Conservation (phyloP, 2,113 vertebrate genomes). For the Eurystomus gularis region DNA sequence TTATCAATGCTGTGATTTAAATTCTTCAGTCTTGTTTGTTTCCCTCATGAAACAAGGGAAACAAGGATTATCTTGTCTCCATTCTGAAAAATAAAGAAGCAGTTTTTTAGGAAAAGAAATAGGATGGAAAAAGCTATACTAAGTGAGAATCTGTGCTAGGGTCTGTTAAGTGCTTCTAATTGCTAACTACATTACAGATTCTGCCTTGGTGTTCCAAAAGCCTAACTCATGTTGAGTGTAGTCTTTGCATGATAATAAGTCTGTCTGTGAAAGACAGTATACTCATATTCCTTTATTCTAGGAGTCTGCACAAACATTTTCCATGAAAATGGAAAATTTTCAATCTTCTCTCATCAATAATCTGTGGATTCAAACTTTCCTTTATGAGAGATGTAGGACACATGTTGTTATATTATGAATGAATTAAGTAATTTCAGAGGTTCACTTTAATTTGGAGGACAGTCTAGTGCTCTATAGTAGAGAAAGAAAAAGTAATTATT, state of each 20-base stretch:
- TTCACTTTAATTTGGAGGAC: background rate
- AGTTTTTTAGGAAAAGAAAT: background rate
- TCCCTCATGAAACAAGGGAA: background rate
- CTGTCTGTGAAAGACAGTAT: background rate
- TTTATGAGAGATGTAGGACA: background rate
- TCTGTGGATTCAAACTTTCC: background rate
- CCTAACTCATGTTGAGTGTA: background rate
- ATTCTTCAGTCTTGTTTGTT: background rate
- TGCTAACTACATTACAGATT: background rate
- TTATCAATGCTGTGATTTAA: background rate
- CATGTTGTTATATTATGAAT: background rate
- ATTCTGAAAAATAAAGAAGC: background rate
- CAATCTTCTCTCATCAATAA: background rate
- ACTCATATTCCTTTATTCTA: background rate
- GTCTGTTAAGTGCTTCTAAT: background rate
- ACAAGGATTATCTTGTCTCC: background rate
- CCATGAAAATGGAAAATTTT: background rate
- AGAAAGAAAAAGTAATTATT: background rate
- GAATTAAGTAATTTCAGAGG: background rate
- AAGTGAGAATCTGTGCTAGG: background rate
- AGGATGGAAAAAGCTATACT: background rate
- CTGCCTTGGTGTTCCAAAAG: background rate
- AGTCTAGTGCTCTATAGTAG: background rate
- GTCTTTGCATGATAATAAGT: background rate
- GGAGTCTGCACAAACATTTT: background rate